Evolutionary conservation across 2,888 invertebrate genomes (phyloP), one percentile per base, ranked within the genome.

Genomic region (Oscheius sp.): DNA sequence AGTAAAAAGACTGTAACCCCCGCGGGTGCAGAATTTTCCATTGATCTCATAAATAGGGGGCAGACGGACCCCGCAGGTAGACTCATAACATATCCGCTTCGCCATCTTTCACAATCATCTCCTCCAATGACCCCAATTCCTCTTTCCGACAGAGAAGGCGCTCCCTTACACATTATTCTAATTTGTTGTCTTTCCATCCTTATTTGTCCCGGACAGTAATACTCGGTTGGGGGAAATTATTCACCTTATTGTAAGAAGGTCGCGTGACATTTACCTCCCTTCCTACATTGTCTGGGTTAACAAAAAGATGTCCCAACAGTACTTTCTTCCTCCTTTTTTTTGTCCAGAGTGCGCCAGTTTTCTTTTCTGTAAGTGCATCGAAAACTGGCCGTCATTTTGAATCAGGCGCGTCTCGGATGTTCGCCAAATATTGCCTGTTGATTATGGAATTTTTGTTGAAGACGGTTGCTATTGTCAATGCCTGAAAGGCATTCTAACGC

Each of bases 121-220:
- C 61, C 41, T 61, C 61, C 41, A 43, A 21, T 61, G 61, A 61
- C 61, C 61, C 58, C 43, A 45, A 43, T 61, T 45, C 61, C 43
- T 61, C 43, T 21, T 61, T 61, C 45, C 61, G 61, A 43, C 61
- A 61, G 61, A 45, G 43, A 61, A 61, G 35, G 49, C 35, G 35
- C 35, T 35, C 35, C 35, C 35, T 35, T 49, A 49, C 6, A 49
- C 49, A 49, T 16, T 49, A n/a, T 49, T 49, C 49, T 18, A n/a
- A 49, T 16, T 13, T 55, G 13, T 23, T 55, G 25, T 25, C 55
- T 23, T 5, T 13, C 49, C n/a, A 18, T 18, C 13, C 13, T 49
- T 49, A 13, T 49, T 49, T 49, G n/a, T 49, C 5, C n/a, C 49
- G 6, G 21, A 21, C 49, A 7, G 49, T 21, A 18, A 35, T 35